A percentile compares a stretch with the other conserved stretches of the same genome.
Evolutionary conservation across 2,113 vertebrate genomes (phyloP).

Genomic region (Sapayoa aenigma): DNA sequence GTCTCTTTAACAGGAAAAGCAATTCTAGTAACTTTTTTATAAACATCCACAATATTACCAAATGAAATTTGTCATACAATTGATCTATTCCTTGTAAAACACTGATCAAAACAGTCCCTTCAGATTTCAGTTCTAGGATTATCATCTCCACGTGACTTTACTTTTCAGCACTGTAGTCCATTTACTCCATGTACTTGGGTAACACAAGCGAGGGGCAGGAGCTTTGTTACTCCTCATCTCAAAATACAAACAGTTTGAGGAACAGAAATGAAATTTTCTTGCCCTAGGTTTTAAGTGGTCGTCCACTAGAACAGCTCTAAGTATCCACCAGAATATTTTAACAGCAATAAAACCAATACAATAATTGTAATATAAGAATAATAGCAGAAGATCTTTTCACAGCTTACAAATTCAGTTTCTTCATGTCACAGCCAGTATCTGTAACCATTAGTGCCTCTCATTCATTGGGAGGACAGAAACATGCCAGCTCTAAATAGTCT

Average conservation of each 20-base stretch:
- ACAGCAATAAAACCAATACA: not conserved
- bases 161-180: not conserved
- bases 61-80: not conserved
- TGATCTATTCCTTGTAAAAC: not conserved
- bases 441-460: not conserved
- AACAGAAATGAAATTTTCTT: not conserved
- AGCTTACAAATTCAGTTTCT: not conserved
- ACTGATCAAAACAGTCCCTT: not conserved
- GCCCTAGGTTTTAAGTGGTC: not conserved
- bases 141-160: accelerated
- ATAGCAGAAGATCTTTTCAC: not conserved
- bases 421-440: not conserved
- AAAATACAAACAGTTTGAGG: not conserved
- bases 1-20: not conserved
- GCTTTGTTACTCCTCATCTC: not conserved
- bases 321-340: not conserved
- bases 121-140: not conserved
- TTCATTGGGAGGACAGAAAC: not conserved
- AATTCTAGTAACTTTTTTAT: not conserved
- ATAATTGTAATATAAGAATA: not conserved
- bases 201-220: not conserved
- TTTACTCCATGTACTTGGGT: not conserved
- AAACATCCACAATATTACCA: not conserved
- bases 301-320: not conserved
- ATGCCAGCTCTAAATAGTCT: not conserved